These are phyloP conservation scores for Spinus pinus DNA, from an alignment of 2,797 vertebrate genomes.

Conservation along the genomic window DNA sequence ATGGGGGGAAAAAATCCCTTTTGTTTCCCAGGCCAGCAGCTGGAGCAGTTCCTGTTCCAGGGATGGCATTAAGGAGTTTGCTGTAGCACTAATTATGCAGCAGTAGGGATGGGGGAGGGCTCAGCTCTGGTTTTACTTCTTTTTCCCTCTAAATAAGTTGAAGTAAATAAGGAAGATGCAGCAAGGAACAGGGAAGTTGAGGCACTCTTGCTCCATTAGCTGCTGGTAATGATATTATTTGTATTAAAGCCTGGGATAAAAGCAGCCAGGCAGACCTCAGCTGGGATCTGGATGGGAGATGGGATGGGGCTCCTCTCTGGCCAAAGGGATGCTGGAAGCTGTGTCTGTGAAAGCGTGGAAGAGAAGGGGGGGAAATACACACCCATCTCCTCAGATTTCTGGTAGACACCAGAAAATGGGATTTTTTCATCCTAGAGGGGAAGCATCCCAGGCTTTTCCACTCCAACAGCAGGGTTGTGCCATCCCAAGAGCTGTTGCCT, in stretches of 20 bases:
- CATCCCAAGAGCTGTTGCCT: neutral
- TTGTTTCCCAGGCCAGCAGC: slow-evolving; percentile 7
- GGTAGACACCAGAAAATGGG: neutral
- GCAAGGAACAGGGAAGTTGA: neutral
- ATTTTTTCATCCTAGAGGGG: neutral
- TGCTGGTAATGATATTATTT: neutral
- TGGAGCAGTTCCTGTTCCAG: slow-evolving; percentile 30
- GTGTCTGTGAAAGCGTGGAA: neutral
- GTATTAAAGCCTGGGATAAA: neutral
- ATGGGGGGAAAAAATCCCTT: neutral
- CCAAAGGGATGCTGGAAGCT: neutral
- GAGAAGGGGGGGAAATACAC: neutral
- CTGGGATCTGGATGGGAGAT: neutral
- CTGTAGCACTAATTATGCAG: neutral
- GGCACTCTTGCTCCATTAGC: neutral
- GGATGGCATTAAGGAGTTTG: neutral
- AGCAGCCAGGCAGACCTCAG: neutral
- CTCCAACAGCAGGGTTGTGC: neutral
- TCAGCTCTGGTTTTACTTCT: neutral
- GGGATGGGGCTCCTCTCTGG: neutral
- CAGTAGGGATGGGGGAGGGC: neutral
- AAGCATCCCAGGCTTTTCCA: neutral
- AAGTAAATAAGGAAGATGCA: neutral
- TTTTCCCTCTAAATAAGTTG: neutral
- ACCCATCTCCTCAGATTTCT: neutral